These are phyloP conservation scores for Oophaga sylvatica DNA, from an alignment of 2,797 vertebrate species.

Conservation along the genomic window DNA sequence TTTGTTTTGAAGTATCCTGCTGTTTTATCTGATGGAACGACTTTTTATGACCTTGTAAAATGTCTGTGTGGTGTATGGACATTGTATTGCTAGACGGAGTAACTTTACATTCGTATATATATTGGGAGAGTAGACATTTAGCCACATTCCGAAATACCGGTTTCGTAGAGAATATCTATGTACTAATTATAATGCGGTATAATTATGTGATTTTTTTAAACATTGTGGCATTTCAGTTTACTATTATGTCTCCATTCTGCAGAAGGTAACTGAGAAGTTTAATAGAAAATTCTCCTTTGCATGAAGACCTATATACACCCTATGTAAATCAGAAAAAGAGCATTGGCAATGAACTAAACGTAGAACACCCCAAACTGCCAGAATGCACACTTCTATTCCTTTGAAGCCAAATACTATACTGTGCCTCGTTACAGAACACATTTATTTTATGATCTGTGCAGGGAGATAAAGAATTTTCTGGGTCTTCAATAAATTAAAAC, in stretches of 20 bases:
- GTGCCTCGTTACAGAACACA: not conserved
- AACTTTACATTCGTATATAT: not conserved
- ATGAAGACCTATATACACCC: not conserved
- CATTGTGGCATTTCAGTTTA: not conserved
- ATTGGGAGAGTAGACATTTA: not conserved
- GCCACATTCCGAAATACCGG: not conserved
- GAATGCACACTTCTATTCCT: not conserved
- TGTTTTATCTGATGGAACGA: constrained; percentile 14
- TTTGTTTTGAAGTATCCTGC: not conserved
- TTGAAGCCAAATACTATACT: not conserved
- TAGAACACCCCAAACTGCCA: not conserved
- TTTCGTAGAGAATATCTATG: not conserved
- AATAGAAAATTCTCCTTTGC: not conserved
- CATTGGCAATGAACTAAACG: no score
- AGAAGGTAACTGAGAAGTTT: not conserved
- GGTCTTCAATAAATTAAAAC: no score
- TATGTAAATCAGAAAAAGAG: not conserved
- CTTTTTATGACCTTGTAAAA: not conserved
- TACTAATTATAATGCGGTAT: not conserved
- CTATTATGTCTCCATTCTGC: not conserved
- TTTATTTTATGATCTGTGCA: not conserved
- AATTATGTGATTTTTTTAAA: not conserved
- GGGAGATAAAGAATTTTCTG: not conserved
- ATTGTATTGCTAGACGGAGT: not conserved
- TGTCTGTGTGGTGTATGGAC: not conserved